These are phyloP conservation scores for Neomorphus geoffroyi DNA, from an alignment of 2,797 vertebrate species.

Conservation along the genomic window DNA sequence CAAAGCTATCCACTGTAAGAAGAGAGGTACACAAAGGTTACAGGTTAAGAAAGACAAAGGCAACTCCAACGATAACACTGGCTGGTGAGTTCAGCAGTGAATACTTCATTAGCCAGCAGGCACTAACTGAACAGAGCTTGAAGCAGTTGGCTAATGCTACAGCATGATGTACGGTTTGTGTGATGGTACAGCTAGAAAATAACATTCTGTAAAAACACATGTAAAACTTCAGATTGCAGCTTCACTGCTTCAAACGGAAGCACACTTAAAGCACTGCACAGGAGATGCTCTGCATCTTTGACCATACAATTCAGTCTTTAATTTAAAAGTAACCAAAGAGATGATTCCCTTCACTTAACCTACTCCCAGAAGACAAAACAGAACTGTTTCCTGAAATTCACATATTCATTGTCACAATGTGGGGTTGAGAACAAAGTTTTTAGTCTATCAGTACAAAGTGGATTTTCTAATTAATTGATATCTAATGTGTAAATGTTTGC, in stretches of 20 bases:
- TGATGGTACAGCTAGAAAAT: neutral
- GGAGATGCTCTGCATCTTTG: neutral
- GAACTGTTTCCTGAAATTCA: neutral
- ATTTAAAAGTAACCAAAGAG: neutral
- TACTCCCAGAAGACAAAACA: neutral
- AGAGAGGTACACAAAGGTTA: constrained; percentile 68
- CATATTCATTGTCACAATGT: neutral
- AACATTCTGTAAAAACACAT: neutral
- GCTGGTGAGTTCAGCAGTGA: neutral
- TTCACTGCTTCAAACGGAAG: neutral
- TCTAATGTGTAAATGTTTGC: neutral
- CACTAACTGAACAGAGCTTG: neutral
- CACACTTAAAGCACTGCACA: neutral
- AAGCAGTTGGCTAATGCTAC: neutral
- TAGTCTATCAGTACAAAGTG: neutral
- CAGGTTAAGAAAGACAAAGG: neutral
- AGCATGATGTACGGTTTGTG: too few species aligned
- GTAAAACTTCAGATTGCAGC: neutral
- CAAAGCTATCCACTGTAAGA: constrained; percentile 92
- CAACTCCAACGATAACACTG: neutral
- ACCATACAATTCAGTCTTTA: neutral
- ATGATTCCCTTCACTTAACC: neutral
- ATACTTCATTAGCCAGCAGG: neutral
- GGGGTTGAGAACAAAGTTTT: neutral
- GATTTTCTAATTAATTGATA: neutral